A percentile compares a stretch with the other conserved stretches of the same genome.
Conservation (phyloP, 2,113 vertebrate genomes). For the Tonatia bakeri region DNA sequence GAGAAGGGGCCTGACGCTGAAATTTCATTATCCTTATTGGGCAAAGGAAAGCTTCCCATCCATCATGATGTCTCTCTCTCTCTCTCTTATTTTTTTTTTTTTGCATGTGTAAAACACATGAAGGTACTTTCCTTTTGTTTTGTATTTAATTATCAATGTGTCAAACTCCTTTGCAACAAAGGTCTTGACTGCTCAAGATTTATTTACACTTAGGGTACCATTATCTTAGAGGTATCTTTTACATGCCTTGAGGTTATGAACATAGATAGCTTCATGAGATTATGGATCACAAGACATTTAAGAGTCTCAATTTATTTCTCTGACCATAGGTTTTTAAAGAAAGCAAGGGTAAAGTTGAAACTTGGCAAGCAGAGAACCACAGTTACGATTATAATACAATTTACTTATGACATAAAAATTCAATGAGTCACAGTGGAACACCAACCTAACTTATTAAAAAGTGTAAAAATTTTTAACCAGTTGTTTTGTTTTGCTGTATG, state of each 20-base stretch:
- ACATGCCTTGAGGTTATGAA: not conserved
- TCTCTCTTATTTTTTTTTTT: not conserved
- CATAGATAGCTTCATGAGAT: not conserved
- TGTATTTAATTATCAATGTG: not conserved
- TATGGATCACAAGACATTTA: not conserved
- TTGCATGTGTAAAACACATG: not conserved
- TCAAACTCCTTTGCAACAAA: not conserved
- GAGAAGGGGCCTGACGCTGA: not conserved
- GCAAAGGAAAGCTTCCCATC: not conserved
- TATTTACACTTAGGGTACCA: not conserved
- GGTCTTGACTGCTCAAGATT: not conserved
- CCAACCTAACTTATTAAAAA: slow-evolving; percentile 43
- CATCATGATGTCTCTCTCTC: not conserved
- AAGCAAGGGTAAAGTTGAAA: not conserved
- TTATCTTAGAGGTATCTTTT: not conserved
- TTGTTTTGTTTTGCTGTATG: not conserved
- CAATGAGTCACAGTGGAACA: slow-evolving; percentile 6
- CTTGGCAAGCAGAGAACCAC: not conserved
- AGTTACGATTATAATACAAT: slow-evolving; percentile 11
- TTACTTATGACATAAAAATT: slow-evolving; percentile 43
- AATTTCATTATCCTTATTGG: not conserved
- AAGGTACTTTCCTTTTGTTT: not conserved
- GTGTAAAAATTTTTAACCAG: slow-evolving; percentile 23
- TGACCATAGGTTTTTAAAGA: not conserved
- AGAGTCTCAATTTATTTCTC: slow-evolving; percentile 2